phyloP scores from a whole-genome alignment of 2,113 vertebrate species.

The Chunga burmeisteri region DNA sequence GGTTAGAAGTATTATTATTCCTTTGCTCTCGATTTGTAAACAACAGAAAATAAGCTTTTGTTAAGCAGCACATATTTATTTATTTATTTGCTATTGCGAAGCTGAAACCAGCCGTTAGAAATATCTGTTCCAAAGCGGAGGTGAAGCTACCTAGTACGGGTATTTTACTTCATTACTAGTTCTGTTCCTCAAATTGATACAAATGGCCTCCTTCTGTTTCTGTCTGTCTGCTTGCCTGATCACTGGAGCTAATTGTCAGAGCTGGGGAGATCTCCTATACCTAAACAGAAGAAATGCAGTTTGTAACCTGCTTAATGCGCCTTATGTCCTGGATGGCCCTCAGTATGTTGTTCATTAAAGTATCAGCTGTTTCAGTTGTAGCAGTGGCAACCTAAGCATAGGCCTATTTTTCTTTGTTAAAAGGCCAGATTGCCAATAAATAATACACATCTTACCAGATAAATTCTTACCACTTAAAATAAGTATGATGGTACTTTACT shows the following conservation, averaged over 20 bases:
- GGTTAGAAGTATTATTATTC: slow-evolving; percentile 42
- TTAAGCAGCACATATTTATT: slow-evolving; percentile 34
- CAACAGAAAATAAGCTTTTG: slow-evolving; percentile 55
- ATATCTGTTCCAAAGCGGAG: slow-evolving; percentile 59
- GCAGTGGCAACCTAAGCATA: slow-evolving; percentile 68
- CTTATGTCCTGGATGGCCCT: slow-evolving; percentile 80
- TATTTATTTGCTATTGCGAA: background rate
- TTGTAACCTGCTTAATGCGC: slow-evolving; percentile 80
- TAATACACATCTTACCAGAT: slow-evolving; percentile 55
- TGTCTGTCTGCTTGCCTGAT: slow-evolving; percentile 77
- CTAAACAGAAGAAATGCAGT: slow-evolving; percentile 76
- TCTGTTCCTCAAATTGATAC: slow-evolving; percentile 82
- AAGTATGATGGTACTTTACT: background rate
- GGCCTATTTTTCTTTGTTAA: slow-evolving; percentile 83
- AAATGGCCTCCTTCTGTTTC: slow-evolving; percentile 84
- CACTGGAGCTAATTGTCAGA: slow-evolving; percentile 74
- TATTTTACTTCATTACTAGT: slow-evolving; percentile 78
- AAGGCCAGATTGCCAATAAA: slow-evolving; percentile 77
- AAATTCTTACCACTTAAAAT: background rate
- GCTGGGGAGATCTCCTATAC: slow-evolving; percentile 68
- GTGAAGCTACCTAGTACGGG: slow-evolving; percentile 64
- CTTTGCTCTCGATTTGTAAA: slow-evolving; percentile 66
- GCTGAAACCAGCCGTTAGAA: slow-evolving; percentile 25
- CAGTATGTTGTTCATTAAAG: slow-evolving; percentile 82
- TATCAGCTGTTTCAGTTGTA: slow-evolving; percentile 78